phyloP scores from a whole-genome alignment of 1,140 invertebrate genomes.

The Batillaria attramentaria region DNA sequence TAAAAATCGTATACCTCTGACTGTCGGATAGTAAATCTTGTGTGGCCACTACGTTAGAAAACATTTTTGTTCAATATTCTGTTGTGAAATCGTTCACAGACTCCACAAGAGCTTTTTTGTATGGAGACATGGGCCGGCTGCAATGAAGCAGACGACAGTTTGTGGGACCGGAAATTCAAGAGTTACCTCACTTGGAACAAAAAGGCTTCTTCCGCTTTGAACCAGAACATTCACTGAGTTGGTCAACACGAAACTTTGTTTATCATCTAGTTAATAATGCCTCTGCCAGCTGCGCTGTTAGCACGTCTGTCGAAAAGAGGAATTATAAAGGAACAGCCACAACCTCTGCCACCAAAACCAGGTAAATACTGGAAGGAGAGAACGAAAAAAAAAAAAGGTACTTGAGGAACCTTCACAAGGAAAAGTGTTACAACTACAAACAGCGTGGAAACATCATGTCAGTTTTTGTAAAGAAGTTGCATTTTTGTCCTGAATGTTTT shows the following conservation, averaged over 20 bases:
- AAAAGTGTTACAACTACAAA: no score
- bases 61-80: not conserved
- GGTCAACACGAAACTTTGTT: no score
- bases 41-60: slow-evolving; percentile 14
- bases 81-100: not conserved
- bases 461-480: not conserved
- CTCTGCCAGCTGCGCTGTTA: slow-evolving; percentile 87
- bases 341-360: slow-evolving; percentile 26
- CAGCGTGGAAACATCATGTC: not conserved
- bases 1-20: slow-evolving; percentile 17
- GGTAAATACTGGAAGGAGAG: slow-evolving; percentile 59
- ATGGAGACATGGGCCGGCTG: not conserved
- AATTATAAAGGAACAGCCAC: slow-evolving; percentile 71
- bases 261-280: slow-evolving; percentile 83
- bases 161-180: not conserved
- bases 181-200: not conserved
- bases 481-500: not conserved
- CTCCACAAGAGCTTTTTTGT: not conserved
- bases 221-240: no score
- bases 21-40: slow-evolving; percentile 30
- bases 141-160: slow-evolving; percentile 20
- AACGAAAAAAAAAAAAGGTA: no score
- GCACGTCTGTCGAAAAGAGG: slow-evolving; percentile 90
- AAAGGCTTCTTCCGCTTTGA: not conserved
- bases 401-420: no score